A percentile compares a stretch with the other conserved stretches of the same genome.
Conservation (phyloP, 2,113 vertebrate genomes). For the Naja naja region DNA sequence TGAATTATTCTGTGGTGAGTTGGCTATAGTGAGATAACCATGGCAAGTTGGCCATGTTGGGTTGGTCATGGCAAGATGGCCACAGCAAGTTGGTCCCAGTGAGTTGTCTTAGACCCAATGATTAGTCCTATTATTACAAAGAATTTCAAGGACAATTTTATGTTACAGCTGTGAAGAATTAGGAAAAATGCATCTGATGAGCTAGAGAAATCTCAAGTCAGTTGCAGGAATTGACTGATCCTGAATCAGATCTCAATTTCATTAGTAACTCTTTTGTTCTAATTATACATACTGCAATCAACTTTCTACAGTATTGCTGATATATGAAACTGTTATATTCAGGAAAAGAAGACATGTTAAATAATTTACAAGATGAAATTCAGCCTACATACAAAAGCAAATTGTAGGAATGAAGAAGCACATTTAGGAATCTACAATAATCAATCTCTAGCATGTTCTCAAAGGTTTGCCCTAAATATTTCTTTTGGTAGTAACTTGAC, state of each 20-base stretch:
- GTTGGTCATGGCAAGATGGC: not conserved
- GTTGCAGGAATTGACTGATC: not conserved
- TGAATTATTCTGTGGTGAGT: not conserved
- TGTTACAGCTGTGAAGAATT: not conserved
- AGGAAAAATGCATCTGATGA: not conserved
- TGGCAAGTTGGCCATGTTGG: not conserved
- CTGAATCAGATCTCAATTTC: not conserved
- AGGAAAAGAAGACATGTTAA: not conserved
- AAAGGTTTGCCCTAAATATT: not conserved
- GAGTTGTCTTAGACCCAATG: not conserved
- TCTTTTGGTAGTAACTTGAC: not conserved
- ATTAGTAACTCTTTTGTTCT: not conserved
- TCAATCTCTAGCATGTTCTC: not conserved
- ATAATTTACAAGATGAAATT: not conserved
- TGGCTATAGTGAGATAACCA: not conserved
- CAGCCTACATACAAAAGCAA: not conserved
- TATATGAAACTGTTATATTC: not conserved
- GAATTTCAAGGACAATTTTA: not conserved
- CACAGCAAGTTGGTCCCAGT: too few relatives aligned
- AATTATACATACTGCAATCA: not conserved
- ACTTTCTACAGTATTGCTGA: not conserved
- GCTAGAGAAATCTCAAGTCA: not conserved
- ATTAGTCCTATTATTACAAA: slow-evolving; percentile 10
- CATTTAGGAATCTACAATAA: not conserved
- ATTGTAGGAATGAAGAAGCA: not conserved